Conservation (phyloP, 2,113 vertebrate species). For the Pavo muticus region DNA sequence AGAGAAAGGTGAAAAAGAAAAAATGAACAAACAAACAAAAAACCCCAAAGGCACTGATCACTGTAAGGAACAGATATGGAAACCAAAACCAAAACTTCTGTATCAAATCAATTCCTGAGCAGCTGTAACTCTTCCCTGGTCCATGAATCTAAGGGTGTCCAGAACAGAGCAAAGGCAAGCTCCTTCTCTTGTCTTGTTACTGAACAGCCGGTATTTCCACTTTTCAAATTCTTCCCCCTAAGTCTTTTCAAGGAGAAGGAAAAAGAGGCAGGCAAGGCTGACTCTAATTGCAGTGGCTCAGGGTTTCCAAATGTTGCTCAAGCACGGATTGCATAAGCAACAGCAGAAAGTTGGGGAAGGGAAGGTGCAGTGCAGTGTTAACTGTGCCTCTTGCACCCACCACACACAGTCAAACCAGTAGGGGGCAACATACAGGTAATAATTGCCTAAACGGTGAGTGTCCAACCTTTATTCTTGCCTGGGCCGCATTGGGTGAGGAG, state of each 20-base stretch:
- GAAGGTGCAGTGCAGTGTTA: no score
- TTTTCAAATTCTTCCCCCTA: not conserved
- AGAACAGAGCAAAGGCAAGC: not conserved
- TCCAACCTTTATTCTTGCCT: no score
- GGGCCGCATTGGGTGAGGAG: no score
- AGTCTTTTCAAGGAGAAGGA: not conserved
- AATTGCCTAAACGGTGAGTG: no score
- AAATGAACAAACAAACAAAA: not conserved
- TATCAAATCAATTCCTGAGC: not conserved
- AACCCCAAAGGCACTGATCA: rapidly evolving
- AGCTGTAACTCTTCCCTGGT: not conserved
- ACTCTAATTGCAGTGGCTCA: not conserved
- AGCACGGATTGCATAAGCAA: no score
- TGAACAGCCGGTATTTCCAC: not conserved
- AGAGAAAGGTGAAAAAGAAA: not conserved
- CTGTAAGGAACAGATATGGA: not conserved
- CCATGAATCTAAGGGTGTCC: not conserved
- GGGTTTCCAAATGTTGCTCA: not conserved
- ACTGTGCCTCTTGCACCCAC: no score
- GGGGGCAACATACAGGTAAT: no score
- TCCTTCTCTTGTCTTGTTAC: not conserved
- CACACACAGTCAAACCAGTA: no score
- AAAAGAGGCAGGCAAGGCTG: not conserved
- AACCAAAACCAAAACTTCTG: not conserved
- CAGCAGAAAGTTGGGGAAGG: no score